Conservation (phyloP, 2,113 vertebrate genomes). For the Turdus rufiventris region DNA sequence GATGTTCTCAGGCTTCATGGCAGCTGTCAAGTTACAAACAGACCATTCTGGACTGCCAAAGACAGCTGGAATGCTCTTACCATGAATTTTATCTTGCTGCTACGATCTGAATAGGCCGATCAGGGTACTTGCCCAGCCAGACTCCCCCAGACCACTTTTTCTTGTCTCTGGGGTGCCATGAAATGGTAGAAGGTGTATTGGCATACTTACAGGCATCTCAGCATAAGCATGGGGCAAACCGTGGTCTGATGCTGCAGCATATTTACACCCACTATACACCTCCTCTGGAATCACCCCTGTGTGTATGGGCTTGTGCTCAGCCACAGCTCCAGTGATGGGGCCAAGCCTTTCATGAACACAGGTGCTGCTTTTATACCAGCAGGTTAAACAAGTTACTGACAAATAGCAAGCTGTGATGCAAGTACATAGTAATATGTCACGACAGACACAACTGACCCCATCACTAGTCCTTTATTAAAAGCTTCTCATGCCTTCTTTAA, state of each 20-base stretch:
- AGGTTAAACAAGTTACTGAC: neutral
- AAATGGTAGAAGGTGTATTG: neutral
- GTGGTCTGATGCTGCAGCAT: neutral
- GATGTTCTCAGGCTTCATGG: neutral
- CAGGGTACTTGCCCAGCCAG: neutral
- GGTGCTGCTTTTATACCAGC: neutral
- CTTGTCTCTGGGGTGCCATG: neutral
- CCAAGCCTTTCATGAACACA: neutral
- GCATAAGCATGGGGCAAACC: neutral
- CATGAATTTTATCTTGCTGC: neutral
- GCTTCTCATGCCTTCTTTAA: too few relatives aligned
- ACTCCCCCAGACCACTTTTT: neutral
- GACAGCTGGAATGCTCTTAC: neutral
- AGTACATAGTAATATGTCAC: too few relatives aligned
- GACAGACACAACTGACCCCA: too few relatives aligned
- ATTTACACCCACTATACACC: fast-evolving
- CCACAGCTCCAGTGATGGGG: neutral
- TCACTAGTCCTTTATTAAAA: too few relatives aligned
- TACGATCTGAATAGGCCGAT: neutral
- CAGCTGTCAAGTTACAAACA: constrained; percentile 6
- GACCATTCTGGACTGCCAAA: neutral
- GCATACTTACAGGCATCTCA: neutral
- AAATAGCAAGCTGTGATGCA: neutral
- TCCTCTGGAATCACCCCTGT: neutral
- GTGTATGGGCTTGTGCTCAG: neutral